Percentiles rank a stretch among this genome's conserved stretches.
These are phyloP conservation scores for Balaeniceps rex DNA, from an alignment of 2,113 vertebrate genomes.

Conservation along the genomic window DNA sequence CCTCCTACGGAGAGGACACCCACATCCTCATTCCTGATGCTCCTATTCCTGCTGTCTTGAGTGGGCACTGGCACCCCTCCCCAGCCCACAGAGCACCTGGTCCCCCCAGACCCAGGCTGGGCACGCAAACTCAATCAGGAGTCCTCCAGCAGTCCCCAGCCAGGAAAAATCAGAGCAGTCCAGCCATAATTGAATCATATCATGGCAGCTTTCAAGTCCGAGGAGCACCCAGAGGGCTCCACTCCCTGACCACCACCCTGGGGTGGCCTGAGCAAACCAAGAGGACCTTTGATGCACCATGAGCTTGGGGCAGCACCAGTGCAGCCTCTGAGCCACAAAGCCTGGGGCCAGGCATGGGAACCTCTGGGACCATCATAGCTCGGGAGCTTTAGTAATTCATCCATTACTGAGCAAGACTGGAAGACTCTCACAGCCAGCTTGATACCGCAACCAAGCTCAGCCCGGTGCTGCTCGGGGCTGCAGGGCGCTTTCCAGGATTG, in stretches of 20 bases:
- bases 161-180: background rate
- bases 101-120: background rate
- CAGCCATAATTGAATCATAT: background rate
- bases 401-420: background rate
- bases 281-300: accelerated
- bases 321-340: background rate
- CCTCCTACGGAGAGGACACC: background rate
- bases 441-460: background rate
- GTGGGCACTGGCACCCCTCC: background rate
- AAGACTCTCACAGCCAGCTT: background rate
- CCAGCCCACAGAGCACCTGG: background rate
- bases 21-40: background rate
- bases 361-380: background rate
- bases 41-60: background rate
- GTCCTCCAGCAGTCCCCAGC: background rate
- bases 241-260: accelerated
- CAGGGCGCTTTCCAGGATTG: background rate
- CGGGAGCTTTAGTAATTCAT: background rate
- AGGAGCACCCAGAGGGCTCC: background rate
- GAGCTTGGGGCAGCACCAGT: background rate
- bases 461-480: background rate
- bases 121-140: background rate
- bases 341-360: background rate
- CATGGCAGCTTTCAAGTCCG: background rate
- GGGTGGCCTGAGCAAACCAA: background rate